Percentiles rank a stretch among this genome's conserved stretches.
Conservation (phyloP, 2,113 vertebrate species). For the Azemiops feae region DNA sequence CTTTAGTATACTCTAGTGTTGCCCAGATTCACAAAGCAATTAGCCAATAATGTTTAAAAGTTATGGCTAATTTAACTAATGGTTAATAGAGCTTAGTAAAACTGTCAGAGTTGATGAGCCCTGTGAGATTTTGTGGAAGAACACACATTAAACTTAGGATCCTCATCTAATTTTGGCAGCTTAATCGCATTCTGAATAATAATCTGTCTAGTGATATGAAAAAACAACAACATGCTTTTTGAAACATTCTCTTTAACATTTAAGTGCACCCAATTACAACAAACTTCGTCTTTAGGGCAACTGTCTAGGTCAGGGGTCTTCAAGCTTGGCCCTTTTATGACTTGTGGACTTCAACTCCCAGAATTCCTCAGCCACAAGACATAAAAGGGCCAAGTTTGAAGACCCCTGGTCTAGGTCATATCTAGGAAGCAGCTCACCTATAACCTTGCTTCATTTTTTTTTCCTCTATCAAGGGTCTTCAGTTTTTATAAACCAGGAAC, state of each 20-base stretch:
- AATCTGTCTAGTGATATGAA: neutral
- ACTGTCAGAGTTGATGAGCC: slow-evolving; percentile 68
- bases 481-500: neutral
- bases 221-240: slow-evolving; percentile 18
- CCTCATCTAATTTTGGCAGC: slow-evolving; percentile 54
- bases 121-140: slow-evolving; percentile 58
- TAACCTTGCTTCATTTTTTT: neutral
- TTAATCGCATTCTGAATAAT: slow-evolving; percentile 52
- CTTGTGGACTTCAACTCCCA: no score
- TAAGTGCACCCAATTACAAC: neutral
- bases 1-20: slow-evolving; percentile 68
- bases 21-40: slow-evolving; percentile 69
- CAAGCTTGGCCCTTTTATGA: no score
- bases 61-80: slow-evolving; percentile 76
- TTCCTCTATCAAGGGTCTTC: neutral
- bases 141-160: slow-evolving; percentile 60
- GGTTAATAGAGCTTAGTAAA: slow-evolving; percentile 68
- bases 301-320: neutral
- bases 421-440: neutral
- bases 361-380: no score
- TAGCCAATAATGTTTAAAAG: slow-evolving; percentile 72
- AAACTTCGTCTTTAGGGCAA: slow-evolving; percentile 1
- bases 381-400: no score
- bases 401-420: neutral
- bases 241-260: slow-evolving; percentile 19